A percentile compares a stretch with the other conserved stretches of the same genome.
These are phyloP conservation scores for Aporrectodea caliginosa DNA, from an alignment of 1,140 invertebrate genomes.

Conservation along the genomic window DNA sequence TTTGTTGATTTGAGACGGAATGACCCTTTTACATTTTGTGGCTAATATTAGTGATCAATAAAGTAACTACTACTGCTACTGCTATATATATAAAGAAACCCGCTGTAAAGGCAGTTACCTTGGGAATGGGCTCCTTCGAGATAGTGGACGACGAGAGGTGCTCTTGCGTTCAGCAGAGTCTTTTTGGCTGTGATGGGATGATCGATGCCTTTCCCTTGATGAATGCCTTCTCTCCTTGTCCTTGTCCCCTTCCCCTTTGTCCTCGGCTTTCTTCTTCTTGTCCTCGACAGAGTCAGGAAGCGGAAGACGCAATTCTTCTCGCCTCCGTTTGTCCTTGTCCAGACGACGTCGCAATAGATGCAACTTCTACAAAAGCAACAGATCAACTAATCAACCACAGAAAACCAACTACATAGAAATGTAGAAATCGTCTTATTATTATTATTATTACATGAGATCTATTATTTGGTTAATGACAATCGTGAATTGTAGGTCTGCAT, in stretches of 20 bases:
- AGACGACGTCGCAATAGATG: background rate
- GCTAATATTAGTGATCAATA: too few species aligned
- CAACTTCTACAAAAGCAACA: background rate
- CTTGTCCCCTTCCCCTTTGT: background rate
- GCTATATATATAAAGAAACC: too few species aligned
- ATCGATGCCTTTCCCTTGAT: background rate
- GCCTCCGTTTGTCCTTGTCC: background rate
- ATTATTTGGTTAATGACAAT: too few species aligned
- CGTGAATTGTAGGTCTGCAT: too few species aligned
- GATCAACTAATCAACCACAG: too few species aligned
- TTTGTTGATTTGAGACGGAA: too few species aligned
- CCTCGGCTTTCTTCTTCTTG: background rate
- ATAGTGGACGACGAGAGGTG: background rate
- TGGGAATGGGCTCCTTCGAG: background rate
- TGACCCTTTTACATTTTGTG: too few species aligned
- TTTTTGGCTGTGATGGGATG: background rate
- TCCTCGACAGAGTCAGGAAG: background rate
- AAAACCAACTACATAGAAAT: too few species aligned
- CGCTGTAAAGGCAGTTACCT: too few species aligned
- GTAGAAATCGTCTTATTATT: too few species aligned
- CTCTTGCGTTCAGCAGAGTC: background rate
- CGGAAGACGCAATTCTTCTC: background rate
- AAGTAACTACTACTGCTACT: too few species aligned
- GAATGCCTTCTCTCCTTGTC: background rate
- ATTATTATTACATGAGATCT: too few species aligned